Percentiles rank a stretch among this genome's conserved stretches.
Conservation (phyloP, 2,888 invertebrate species). For the Zelleria hepariella region DNA sequence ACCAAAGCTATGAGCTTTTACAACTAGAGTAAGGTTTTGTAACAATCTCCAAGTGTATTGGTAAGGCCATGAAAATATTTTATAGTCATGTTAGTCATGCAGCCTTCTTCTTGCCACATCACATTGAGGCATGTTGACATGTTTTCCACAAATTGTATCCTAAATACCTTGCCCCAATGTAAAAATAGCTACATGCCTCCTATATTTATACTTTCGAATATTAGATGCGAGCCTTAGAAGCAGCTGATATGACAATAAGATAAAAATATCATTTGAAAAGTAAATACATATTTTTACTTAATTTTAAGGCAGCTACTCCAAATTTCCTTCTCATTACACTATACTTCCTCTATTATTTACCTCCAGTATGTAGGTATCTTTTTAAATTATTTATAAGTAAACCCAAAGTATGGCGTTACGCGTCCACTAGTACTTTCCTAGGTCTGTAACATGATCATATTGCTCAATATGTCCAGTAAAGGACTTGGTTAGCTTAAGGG, state of each 20-base stretch:
- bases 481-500: constrained; percentile 55
- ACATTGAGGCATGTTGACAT: neutral
- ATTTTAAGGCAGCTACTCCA: constrained; percentile 4
- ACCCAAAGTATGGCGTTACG: neutral
- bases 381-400: constrained; percentile 4
- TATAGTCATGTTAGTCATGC: neutral
- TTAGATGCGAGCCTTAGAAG: constrained; percentile 7
- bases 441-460: constrained; percentile 55
- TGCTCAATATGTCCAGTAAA: constrained; percentile 59
- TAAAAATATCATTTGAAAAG: neutral
- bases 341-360: constrained; percentile 4
- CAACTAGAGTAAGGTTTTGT: neutral
- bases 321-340: neutral
- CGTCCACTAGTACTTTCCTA: constrained; percentile 22
- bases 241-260: constrained; percentile 11
- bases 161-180: neutral
- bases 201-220: neutral
- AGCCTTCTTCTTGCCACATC: neutral
- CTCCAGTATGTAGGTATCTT: constrained; percentile 3
- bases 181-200: neutral
- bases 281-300: neutral
- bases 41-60: too few species aligned
- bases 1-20: constrained; percentile 68
- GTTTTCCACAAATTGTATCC: too few species aligned
- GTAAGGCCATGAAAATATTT: neutral